A percentile compares a stretch with the other conserved stretches of the same genome.
Evolutionary conservation across 2,888 invertebrate species (phyloP).

Genomic region (Heteromurus nitidus): DNA sequence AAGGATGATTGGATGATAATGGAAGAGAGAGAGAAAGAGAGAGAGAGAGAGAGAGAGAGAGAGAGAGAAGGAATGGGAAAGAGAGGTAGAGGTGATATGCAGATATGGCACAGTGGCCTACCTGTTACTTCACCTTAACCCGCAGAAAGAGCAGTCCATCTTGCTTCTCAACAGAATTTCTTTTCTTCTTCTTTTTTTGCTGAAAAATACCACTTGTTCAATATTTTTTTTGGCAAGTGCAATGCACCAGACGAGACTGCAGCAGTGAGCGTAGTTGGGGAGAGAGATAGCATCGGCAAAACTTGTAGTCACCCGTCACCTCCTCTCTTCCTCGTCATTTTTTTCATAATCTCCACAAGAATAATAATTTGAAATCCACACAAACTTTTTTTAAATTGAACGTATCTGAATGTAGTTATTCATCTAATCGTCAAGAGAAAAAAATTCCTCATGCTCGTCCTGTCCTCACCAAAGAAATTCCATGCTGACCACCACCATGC

Average conservation of each 20-base stretch:
- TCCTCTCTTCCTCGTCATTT: conserved; percentile 17
- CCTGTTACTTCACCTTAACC: conserved; percentile 66
- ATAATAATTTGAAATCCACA: neutral
- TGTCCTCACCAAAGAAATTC: conserved; percentile 25
- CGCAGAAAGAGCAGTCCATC: neutral
- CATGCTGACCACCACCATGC: neutral
- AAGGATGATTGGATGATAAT: conserved; percentile 23
- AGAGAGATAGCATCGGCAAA: too few species aligned
- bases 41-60: conserved; percentile 1
- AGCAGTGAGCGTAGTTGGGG: too few species aligned
- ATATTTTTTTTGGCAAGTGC: too few species aligned
- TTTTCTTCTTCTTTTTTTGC: too few species aligned
- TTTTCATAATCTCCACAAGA: neutral
- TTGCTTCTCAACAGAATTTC: too few species aligned
- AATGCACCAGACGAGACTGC: too few species aligned
- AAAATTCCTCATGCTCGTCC: conserved; percentile 51
- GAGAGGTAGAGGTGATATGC: neutral
- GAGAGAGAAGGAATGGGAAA: neutral
- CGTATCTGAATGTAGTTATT: neutral
- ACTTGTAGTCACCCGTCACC: neutral
- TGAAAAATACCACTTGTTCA: too few species aligned
- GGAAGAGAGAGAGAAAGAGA: conserved; percentile 6
- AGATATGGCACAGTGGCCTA: conserved; percentile 55
- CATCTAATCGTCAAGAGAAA: conserved; percentile 26
- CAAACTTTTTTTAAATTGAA: neutral